Evolutionary conservation across 2,797 vertebrate genomes (phyloP).

Genomic region (Sternarchorhynchus goeldii): DNA sequence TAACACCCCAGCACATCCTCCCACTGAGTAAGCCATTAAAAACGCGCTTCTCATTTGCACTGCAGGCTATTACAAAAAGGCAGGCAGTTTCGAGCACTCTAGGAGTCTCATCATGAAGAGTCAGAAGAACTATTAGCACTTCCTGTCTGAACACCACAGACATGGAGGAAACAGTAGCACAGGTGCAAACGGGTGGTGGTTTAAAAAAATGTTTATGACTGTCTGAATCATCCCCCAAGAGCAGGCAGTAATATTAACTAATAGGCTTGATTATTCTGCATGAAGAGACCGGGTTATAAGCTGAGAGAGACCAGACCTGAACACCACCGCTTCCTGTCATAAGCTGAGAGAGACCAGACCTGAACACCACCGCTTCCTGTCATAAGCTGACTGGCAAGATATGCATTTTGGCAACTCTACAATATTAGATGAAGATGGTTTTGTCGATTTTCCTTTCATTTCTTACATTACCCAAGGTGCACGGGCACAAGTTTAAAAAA

Average conservation of each 20-base stretch:
- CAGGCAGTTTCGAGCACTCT: too few species aligned
- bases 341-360: slow-evolving; percentile 3
- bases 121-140: slow-evolving; percentile 10
- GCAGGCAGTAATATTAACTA: background rate
- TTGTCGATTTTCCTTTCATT: background rate
- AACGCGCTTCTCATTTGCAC: slow-evolving; percentile 18
- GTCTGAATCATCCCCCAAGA: background rate
- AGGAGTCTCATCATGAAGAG: slow-evolving; percentile 10
- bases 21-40: slow-evolving; percentile 20
- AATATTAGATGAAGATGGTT: background rate
- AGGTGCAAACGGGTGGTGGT: background rate
- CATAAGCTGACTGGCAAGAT: background rate
- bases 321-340: background rate
- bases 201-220: background rate
- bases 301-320: background rate
- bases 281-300: background rate
- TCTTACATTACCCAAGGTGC: background rate
- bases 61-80: background rate
- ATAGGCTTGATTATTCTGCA: background rate
- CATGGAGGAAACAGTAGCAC: background rate
- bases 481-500: background rate
- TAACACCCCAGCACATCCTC: slow-evolving; percentile 35
- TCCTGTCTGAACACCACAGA: slow-evolving; percentile 3
- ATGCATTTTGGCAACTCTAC: background rate
- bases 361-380: background rate